A percentile compares a stretch with the other conserved stretches of the same genome.
phyloP scores from a whole-genome alignment of 2,113 vertebrate genomes.

The Datnioides undecimradiatus region DNA sequence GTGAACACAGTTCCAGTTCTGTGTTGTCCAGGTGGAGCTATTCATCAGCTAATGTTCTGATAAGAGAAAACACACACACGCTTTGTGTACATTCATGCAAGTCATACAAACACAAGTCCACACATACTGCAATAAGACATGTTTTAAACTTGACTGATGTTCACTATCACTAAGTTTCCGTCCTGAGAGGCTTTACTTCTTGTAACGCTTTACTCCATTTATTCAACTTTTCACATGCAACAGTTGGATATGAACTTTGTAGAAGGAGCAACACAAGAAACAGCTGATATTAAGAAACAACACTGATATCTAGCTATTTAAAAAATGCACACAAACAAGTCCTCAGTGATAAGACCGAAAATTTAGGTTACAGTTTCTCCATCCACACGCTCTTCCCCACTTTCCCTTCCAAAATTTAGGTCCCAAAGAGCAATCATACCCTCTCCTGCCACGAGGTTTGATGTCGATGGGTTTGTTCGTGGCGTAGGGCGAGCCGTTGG shows the following conservation, averaged over 20 bases:
- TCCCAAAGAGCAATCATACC: conserved; percentile 80
- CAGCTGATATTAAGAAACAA: not conserved
- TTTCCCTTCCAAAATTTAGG: conserved; percentile 11
- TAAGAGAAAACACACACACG: conserved; percentile 54
- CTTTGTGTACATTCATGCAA: conserved; percentile 53
- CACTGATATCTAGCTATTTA: not conserved
- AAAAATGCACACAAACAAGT: not conserved
- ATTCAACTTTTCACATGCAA: not conserved
- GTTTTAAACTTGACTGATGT: not conserved
- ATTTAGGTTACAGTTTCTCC: not conserved
- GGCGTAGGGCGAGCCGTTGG: conserved; percentile 90
- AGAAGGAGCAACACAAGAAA: not conserved
- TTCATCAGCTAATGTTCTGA: conserved; percentile 71
- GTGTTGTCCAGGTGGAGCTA: conserved; percentile 61
- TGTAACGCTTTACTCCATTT: conserved; percentile 4
- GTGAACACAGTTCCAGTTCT: conserved; percentile 49
- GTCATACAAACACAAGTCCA: conserved; percentile 45
- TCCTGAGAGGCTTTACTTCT: not conserved
- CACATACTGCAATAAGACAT: conserved; percentile 5
- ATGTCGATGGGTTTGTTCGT: conserved; percentile 97
- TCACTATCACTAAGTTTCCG: conserved; percentile 6
- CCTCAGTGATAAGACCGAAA: not conserved
- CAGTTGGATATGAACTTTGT: not conserved
- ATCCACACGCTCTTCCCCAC: not conserved
- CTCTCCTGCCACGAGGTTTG: conserved; percentile 89